Base-by-base conservation (phyloP, 2,113 vertebrate species). In the Antigone vipio region DNA sequence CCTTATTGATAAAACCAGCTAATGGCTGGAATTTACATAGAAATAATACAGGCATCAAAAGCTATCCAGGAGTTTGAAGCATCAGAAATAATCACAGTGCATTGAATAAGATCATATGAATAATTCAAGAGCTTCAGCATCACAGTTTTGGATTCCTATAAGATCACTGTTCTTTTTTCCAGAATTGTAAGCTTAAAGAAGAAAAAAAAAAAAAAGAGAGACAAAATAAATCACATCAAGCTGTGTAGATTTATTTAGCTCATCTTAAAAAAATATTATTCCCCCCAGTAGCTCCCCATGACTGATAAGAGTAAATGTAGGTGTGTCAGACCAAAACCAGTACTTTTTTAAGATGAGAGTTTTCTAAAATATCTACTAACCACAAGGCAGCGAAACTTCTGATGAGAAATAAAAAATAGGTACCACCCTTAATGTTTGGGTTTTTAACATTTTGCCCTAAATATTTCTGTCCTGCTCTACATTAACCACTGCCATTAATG, bases 11-110 rank as follows among this genome's bases (percentile, higher is more conserved):
- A 95, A 93, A 95, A 95, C 84, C 72, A 94, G 5, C 94, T 96
- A 96, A 95, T 95, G 78, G 89, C 44, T 97, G 75, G 87, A 92
- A 95, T 97, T 97, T 96, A 95, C 97, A 97, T 95, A 92, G 87
- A 93, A 95, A 97, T 95, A 96, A 97, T 93, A 77, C 67, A 88
- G 68, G 95, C 95, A 95, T 97, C 93, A 95, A 92, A 95, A 95
- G 81, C 89, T 95, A 90, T 90, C 94, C 94, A 93, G 87, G 97
- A 97, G 88, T 97, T 88, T 90, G 85, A 93, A 92, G 82, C 93
- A 94, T 72, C 87, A 93, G 92, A 92, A 97, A 94, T 96, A 95
- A 96, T 93, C 93, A 95, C 87, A 77, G 89, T 63, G 87, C 89
- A 92, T 45, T 93, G 91, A 97, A 85, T 68, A 90, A 96, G 91